Evolutionary conservation across 2,888 invertebrate genomes (phyloP), one percentile per base, ranked within the genome.

Genomic region (Campoletis raptor): DNA sequence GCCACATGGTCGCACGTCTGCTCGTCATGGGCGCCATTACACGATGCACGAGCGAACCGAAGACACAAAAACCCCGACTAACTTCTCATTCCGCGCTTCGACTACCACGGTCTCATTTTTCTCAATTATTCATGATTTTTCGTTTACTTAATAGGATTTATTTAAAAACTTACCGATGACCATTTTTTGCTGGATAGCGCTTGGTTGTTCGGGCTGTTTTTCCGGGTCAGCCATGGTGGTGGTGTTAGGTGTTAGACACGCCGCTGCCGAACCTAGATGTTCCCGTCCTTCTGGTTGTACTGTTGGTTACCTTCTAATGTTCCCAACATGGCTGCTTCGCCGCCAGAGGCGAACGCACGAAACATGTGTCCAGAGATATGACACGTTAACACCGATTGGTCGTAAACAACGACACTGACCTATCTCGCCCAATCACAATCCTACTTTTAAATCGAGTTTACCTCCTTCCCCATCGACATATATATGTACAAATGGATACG

Each of bases 141-240:
- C 18, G 30, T 8, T 9, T 45, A 3, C 10, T 36, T 15, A 21
- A 9, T 64, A 64, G 12, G 3, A 57, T 45, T 18, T 54, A 15
- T 36, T 57, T 81, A 54, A 67, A 72, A 18, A 87, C 86, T 89
- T 77, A 98, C 98, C 98, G 96, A 98, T 97, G 95, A 98, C 96
- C 96, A 97, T 97, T 96, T 98, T 98, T 95, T 97, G 97, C 95
- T 96, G 96, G 95, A 95, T 96, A 95, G 96, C 96, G 96, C 96
- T 96, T 95, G 96, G 95, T 95, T 96, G 96, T 95, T 96, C 96
- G 95, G 97, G 96, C 96, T 96, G 96, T 95, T 97, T 97, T 96
- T 98, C 98, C 96, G 98, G 97, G 97, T 98, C 98, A 97, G 98
- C 98, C 98, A 98, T 98, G 97, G 96, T 97, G 97, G 96, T 95